Base-by-base conservation (phyloP, 2,113 vertebrate species). In the Platichthys flesus region DNA sequence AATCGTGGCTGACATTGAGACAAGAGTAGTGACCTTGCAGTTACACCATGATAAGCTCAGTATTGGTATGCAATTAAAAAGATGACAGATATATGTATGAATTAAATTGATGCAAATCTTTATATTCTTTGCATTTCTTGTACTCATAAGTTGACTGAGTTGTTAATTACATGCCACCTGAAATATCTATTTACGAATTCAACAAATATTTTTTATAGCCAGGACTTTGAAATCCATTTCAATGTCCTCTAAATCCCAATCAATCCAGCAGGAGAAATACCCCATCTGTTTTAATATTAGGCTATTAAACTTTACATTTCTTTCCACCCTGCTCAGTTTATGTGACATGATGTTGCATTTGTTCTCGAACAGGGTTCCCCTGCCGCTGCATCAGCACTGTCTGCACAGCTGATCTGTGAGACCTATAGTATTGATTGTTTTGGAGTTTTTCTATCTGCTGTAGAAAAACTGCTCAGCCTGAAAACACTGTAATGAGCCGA, bases 1-100 rank as follows among this genome's bases (percentile, higher is more conserved):
- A 24, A n/a, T n/a, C 72, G 78, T 73, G 55, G n/a, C 28, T 91
- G 85, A 76, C 74, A 63, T 78, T 85, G 73, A 89, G 70, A 85
- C 67, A 37, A 70, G 60, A 76, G 4, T 66, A 68, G 51, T 80
- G 87, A 86, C 88, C 76, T 90, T 89, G 82, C 37, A 77, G 74
- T 81, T 57, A 73, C 49, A 75, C 54, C 57, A 35, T 0, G n/a
- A 72, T 60, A 56, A 56, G n/a, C 54, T 81, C 42, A n/a, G 67
- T 67, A 13, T 42, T 24, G 57, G 28, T 28, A 28, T 14, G 47
- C 37, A 45, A 35, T 0, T 55, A 16, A 74, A 73, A 52, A 28
- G 15, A 8, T 12, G 18, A 23, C 1, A 31, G 31, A 31, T 31
- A 21, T 14, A 42, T 42, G 0, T 31, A 31, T 31, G 31, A 42